Base-by-base conservation (phyloP, 2,888 invertebrate genomes). In the Belgica antarctica region DNA sequence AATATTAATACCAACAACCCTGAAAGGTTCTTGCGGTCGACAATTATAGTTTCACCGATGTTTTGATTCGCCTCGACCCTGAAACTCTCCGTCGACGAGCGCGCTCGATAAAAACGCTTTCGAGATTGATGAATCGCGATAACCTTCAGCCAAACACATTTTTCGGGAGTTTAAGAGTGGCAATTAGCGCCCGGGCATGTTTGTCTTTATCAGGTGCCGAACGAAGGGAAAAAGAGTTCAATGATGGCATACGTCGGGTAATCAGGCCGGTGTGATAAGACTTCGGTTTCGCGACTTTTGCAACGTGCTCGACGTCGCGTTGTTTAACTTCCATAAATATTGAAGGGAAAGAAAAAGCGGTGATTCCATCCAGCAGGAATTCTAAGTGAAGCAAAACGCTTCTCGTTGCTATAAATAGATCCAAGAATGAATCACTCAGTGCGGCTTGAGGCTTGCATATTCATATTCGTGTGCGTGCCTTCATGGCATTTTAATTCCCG, bases 221-320 rank as follows among this genome's bases (percentile, higher is more conserved):
- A 27, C n/a, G n/a, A 27, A 27, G 59, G 59, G 15, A 27, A 15
- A 52, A 59, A 59, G 59, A 59, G n/a, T 59, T 59, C 59, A 59
- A 59, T 59, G 59, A 59, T 59, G 59, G 59, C 25, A 59, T 59
- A 59, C 59, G 27, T 27, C 27, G 27, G 59, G 59, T 27, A 59
- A 59, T 24, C 59, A 19, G 17, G 22, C n/a, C n/a, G n/a, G n/a
- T 22, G 7, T 52, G 25, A 59, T 59, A 59, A 59, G 52, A 22
- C 19, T 15, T 52, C 52, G 24, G 2, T 41, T 41, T 41, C 41
- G 41, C 15, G 41, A n/a, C 15, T 52, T 52, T 17, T 22, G 52
- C 52, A 52, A 41, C 41, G 41, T 15, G 41, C 15, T 52, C 52
- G 22, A 52, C 52, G 17, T 52, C 52, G 52, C 52, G 7, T 7